Evolutionary conservation across 2,113 vertebrate genomes (phyloP).

Genomic region (Leptobrachium ailaonicum): DNA sequence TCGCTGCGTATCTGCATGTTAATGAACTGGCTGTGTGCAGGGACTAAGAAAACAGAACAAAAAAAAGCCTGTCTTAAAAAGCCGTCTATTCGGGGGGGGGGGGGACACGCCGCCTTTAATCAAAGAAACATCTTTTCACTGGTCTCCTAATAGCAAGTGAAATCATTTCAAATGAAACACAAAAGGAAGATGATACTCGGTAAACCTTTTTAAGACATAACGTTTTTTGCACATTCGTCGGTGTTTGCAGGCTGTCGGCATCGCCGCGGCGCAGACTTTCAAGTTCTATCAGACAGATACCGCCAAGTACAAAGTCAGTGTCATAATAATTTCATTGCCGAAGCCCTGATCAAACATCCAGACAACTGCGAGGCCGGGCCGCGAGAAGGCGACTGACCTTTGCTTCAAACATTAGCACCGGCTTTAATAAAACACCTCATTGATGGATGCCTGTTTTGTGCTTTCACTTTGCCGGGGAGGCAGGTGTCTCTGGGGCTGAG

Average conservation of each 20-base stretch:
- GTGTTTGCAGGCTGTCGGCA: conserved; percentile 73
- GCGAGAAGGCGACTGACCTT: conserved; percentile 70
- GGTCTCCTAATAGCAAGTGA: conserved; percentile 70
- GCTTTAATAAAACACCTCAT: conserved; percentile 74
- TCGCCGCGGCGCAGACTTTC: conserved; percentile 72
- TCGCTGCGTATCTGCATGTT: conserved; percentile 78
- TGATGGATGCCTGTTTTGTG: conserved; percentile 58
- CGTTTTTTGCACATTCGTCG: conserved; percentile 68
- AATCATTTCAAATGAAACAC: conserved; percentile 70
- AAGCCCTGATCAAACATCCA: conserved; percentile 74
- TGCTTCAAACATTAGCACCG: conserved; percentile 70
- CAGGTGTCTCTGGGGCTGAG: conserved; percentile 68
- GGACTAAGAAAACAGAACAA: conserved; percentile 53
- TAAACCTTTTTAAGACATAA: conserved; percentile 72
- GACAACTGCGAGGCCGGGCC: conserved; percentile 74
- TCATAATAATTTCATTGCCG: conserved; percentile 73
- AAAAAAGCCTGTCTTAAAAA: conserved; percentile 56
- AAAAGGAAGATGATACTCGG: conserved; percentile 73
- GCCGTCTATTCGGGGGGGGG: conserved; percentile 56
- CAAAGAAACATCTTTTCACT: conserved; percentile 72
- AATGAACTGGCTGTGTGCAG: conserved; percentile 74
- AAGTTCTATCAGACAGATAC: conserved; percentile 75
- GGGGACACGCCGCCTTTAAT: conserved; percentile 66
- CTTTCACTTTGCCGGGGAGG: conserved; percentile 61
- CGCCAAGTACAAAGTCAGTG: conserved; percentile 77